A percentile compares a stretch with the other conserved stretches of the same genome.
Evolutionary conservation across 2,113 vertebrate species (phyloP).

Genomic region (Hemibagrus wyckioides): DNA sequence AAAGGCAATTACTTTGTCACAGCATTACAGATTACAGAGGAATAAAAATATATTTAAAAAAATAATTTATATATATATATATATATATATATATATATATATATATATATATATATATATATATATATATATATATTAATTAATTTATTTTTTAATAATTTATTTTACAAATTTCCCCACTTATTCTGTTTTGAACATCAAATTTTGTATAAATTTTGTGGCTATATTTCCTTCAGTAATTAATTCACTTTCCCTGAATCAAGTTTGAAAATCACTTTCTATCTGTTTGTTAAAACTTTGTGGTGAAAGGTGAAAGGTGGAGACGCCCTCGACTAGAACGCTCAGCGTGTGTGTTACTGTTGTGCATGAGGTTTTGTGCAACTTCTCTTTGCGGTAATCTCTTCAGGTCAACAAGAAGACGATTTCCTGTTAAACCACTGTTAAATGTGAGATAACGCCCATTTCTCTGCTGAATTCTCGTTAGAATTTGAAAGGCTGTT

Average conservation of each 20-base stretch:
- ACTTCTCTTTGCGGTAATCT: constrained; percentile 50
- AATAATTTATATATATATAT: too few relatives aligned
- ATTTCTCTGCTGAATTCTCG: background rate
- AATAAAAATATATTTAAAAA: background rate
- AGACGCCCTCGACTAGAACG: background rate
- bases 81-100: too few relatives aligned
- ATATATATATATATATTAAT: too few relatives aligned
- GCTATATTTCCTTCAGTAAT: background rate
- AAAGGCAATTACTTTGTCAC: background rate
- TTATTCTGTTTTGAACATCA: background rate
- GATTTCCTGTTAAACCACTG: constrained; percentile 16
- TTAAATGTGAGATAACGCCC: constrained; percentile 6
- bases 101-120: too few relatives aligned
- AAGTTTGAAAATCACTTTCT: background rate
- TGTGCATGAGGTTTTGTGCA: constrained; percentile 35
- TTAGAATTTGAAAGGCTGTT: background rate
- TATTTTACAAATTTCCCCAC: too few relatives aligned
- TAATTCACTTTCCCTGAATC: background rate
- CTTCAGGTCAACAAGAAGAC: constrained; percentile 38
- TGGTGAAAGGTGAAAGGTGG: constrained; percentile 1
- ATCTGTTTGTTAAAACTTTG: background rate
- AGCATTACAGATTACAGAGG: background rate
- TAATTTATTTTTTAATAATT: too few relatives aligned
- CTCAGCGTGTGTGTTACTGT: constrained; percentile 12
- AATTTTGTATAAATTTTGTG: too few relatives aligned